A percentile compares a stretch with the other conserved stretches of the same genome.
Conservation (phyloP, 2,113 vertebrate genomes). For the Sinocyclocheilus anshuiensis region DNA sequence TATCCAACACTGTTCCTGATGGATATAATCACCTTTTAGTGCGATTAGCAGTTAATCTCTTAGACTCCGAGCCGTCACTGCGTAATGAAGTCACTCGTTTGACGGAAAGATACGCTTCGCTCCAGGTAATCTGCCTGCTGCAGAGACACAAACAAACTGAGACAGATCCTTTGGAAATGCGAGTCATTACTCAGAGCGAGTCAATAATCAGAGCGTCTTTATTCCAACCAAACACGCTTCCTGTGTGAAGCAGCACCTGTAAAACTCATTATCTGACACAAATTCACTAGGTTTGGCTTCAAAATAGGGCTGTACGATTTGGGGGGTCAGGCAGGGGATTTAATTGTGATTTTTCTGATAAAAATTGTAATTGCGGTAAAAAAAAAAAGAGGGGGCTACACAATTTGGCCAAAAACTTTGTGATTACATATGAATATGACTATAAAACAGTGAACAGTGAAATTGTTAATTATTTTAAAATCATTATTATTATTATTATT, state of each 20-base stretch:
- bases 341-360: not conserved
- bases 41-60: conserved; percentile 32
- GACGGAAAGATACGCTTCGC: not conserved
- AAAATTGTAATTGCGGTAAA: not conserved
- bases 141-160: not conserved
- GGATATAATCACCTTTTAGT: conserved; percentile 59
- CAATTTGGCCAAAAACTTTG: not conserved
- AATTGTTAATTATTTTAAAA: no score
- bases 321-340: not conserved
- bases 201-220: conserved; percentile 10
- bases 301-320: not conserved
- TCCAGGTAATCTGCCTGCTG: not conserved
- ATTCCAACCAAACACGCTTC: not conserved
- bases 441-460: no score
- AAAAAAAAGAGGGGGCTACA: not conserved
- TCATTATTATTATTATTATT: no score
- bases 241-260: not conserved
- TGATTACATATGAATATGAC: not conserved
- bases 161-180: not conserved
- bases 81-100: not conserved
- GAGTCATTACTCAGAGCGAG: conserved; percentile 14
- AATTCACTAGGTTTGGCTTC: not conserved
- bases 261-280: not conserved
- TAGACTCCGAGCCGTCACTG: not conserved
- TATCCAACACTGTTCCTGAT: conserved; percentile 55